Evolutionary conservation across 1,140 invertebrate genomes (phyloP).

Genomic region (Drosophila arawakana): DNA sequence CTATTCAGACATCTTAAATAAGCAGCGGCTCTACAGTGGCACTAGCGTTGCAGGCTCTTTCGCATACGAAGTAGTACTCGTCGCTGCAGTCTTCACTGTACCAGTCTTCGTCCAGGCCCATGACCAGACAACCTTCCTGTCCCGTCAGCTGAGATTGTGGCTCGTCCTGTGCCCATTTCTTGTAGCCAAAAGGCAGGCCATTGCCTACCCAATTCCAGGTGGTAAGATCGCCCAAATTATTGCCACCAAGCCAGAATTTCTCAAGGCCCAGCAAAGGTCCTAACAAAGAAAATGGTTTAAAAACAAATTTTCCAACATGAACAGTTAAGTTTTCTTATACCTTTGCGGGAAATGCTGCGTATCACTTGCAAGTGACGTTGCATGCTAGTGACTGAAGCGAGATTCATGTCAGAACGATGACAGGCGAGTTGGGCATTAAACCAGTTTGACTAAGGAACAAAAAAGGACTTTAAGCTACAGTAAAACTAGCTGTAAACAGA

Average conservation of each 20-base stretch:
- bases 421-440: constrained; percentile 53
- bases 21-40: constrained; percentile 11
- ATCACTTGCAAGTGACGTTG: constrained; percentile 46
- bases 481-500: neutral
- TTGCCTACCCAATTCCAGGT: constrained; percentile 57
- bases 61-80: constrained; percentile 54
- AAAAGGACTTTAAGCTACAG: neutral
- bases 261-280: constrained; percentile 26
- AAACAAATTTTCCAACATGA: neutral
- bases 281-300: neutral
- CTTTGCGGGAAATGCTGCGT: constrained; percentile 14
- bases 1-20: constrained; percentile 1
- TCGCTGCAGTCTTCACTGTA: constrained; percentile 46
- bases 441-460: constrained; percentile 48
- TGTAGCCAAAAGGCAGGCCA: constrained; percentile 56
- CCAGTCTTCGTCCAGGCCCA: constrained; percentile 43
- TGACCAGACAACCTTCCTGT: constrained; percentile 34
- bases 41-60: constrained; percentile 30
- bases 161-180: constrained; percentile 45
- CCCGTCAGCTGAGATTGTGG: constrained; percentile 16
- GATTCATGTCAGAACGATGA: constrained; percentile 35
- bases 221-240: constrained; percentile 29
- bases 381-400: constrained; percentile 49
- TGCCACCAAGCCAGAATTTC: constrained; percentile 63
- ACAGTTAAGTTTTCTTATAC: constrained; percentile 30